A percentile compares a stretch with the other conserved stretches of the same genome.
phyloP scores from a whole-genome alignment of 2,113 vertebrate genomes.

The Phaethornis superciliosus region DNA sequence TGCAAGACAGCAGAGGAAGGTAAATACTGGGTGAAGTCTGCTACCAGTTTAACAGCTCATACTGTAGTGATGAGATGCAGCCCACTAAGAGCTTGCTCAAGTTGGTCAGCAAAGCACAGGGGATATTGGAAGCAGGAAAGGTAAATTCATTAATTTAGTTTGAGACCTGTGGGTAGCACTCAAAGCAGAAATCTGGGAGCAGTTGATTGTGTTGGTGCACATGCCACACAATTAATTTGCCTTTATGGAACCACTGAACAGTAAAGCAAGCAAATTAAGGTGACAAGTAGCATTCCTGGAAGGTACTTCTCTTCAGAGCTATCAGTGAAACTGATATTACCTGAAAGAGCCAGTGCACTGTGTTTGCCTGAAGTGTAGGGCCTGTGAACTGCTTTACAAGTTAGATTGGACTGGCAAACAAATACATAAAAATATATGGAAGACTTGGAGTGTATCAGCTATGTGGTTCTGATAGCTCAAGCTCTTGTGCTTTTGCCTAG shows the following conservation, averaged over 20 bases:
- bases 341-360: background rate
- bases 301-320: background rate
- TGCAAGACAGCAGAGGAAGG: constrained; percentile 96
- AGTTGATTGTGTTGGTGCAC: background rate
- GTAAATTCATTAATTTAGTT: background rate
- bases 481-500: background rate
- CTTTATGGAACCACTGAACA: background rate
- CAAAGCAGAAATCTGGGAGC: background rate
- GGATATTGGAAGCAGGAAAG: background rate
- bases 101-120: background rate
- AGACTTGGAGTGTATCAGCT: background rate
- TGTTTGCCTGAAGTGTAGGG: background rate
- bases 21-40: constrained; percentile 18
- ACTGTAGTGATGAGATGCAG: background rate
- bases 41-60: background rate
- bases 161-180: background rate
- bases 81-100: background rate
- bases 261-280: background rate
- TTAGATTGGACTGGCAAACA: background rate
- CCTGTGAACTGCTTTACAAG: background rate
- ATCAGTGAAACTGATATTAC: background rate
- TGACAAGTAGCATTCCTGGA: background rate
- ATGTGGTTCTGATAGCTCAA: background rate
- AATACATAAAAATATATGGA: background rate
- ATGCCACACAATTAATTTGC: background rate